phyloP scores from a whole-genome alignment of 2,113 vertebrate species.

The Labrus mixtus region DNA sequence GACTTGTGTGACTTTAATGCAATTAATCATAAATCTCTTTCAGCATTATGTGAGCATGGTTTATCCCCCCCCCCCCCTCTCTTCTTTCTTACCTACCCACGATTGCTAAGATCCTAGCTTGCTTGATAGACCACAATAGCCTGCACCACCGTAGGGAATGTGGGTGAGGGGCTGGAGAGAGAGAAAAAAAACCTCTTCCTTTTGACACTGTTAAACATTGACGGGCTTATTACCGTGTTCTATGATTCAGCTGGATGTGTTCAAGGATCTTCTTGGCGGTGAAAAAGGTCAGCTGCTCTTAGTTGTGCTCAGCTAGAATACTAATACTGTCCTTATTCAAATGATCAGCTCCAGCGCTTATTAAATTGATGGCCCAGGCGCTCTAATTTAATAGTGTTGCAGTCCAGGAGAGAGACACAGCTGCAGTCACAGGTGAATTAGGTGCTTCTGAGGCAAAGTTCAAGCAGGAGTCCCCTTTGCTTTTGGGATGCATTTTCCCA shows the following conservation, averaged over 20 bases:
- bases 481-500: slow-evolving; percentile 90
- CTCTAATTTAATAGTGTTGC: slow-evolving; percentile 97
- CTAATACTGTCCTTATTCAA: slow-evolving; percentile 99
- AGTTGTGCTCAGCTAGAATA: slow-evolving; percentile 95
- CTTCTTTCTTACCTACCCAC: slow-evolving; percentile 64
- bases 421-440: slow-evolving; percentile 90
- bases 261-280: slow-evolving; percentile 95
- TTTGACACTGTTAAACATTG: slow-evolving; percentile 92
- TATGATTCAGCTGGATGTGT: slow-evolving; percentile 94
- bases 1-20: slow-evolving; percentile 31
- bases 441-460: slow-evolving; percentile 92
- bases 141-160: slow-evolving; percentile 71
- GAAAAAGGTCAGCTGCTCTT: slow-evolving; percentile 99
- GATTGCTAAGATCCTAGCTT: slow-evolving; percentile 68
- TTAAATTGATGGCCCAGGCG: slow-evolving; percentile 97
- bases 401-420: slow-evolving; percentile 88
- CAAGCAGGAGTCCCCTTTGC: slow-evolving; percentile 87
- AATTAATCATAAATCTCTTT: slow-evolving; percentile 81
- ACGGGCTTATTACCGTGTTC: slow-evolving; percentile 92
- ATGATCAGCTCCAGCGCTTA: slow-evolving; percentile 97
- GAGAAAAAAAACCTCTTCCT: slow-evolving; percentile 83
- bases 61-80: slow-evolving; percentile 67
- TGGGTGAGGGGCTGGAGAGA: slow-evolving; percentile 52
- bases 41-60: slow-evolving; percentile 77
- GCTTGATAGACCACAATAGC: slow-evolving; percentile 85